phyloP scores from a whole-genome alignment of 2,888 invertebrate genomes.

The Volucella zonaria region DNA sequence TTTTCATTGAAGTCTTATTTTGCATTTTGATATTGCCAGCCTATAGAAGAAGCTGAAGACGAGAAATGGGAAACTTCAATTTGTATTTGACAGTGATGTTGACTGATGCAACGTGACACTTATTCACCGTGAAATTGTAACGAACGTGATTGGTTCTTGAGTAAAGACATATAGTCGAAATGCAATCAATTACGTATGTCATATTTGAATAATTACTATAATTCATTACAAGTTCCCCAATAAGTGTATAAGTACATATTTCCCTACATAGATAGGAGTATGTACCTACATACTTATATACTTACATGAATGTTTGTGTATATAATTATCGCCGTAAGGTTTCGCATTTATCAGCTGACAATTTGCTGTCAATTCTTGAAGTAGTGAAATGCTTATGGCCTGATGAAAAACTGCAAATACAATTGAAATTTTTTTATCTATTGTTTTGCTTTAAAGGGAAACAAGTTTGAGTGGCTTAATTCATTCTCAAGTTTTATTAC shows the following conservation, averaged over 20 bases:
- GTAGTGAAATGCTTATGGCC: background rate
- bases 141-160: constrained; percentile 40
- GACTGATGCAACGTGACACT: constrained; percentile 28
- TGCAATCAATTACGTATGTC: constrained; percentile 41
- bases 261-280: too few species aligned
- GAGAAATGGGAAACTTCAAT: constrained; percentile 5
- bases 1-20: background rate
- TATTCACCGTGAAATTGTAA: constrained; percentile 52
- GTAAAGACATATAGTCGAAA: constrained; percentile 38
- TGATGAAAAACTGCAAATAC: background rate
- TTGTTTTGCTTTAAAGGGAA: background rate
- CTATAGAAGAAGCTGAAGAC: background rate
- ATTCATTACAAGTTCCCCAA: constrained; percentile 38
- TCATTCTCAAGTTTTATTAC: background rate
- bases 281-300: too few species aligned
- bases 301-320: too few species aligned
- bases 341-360: background rate
- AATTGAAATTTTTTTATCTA: too few species aligned
- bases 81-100: constrained; percentile 15
- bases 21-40: background rate
- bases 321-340: too few species aligned
- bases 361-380: background rate
- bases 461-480: constrained; percentile 17
- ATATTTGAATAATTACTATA: constrained; percentile 54
- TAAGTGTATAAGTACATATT: too few species aligned